A percentile compares a stretch with the other conserved stretches of the same genome.
Conservation (phyloP, 2,888 invertebrate genomes). For the Acrobasis repandana region DNA sequence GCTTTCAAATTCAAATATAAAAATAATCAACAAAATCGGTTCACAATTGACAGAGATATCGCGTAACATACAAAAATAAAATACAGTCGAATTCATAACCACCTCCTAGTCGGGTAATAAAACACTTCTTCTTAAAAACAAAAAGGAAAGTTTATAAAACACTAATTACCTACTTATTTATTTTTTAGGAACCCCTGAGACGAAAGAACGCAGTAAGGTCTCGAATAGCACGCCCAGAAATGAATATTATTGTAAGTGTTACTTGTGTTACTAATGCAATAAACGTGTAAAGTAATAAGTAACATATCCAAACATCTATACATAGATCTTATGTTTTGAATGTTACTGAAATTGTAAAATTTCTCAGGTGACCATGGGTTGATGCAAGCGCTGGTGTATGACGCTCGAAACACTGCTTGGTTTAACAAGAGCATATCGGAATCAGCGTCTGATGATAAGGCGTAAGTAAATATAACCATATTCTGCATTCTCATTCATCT, state of each 20-base stretch:
- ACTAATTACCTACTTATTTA: too few relatives aligned
- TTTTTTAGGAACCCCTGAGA: constrained; percentile 62
- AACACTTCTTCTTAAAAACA: too few relatives aligned
- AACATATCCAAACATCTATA: too few relatives aligned
- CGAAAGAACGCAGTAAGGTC: constrained; percentile 65
- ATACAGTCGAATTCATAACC: too few relatives aligned
- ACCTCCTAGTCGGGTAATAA: too few relatives aligned
- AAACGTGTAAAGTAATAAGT: too few relatives aligned
- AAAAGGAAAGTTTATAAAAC: too few relatives aligned
- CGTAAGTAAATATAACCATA: constrained; percentile 57
- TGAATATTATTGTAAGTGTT: constrained; percentile 80
- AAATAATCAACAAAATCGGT: too few relatives aligned
- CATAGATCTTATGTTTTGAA: not conserved
- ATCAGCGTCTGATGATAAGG: constrained; percentile 87
- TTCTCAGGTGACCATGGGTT: constrained; percentile 91
- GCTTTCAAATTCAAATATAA: too few relatives aligned
- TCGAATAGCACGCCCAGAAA: constrained; percentile 69
- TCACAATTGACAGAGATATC: too few relatives aligned
- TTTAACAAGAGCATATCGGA: constrained; percentile 90
- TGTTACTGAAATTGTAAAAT: not conserved
- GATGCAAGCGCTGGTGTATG: constrained; percentile 92
- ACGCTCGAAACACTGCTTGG: constrained; percentile 94
- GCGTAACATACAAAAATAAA: too few relatives aligned
- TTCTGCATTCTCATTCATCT: too few relatives aligned
- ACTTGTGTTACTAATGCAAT: not conserved